A percentile compares a stretch with the other conserved stretches of the same genome.
Conservation (phyloP, 2,888 invertebrate species). For the Diachrysia chrysitis region DNA sequence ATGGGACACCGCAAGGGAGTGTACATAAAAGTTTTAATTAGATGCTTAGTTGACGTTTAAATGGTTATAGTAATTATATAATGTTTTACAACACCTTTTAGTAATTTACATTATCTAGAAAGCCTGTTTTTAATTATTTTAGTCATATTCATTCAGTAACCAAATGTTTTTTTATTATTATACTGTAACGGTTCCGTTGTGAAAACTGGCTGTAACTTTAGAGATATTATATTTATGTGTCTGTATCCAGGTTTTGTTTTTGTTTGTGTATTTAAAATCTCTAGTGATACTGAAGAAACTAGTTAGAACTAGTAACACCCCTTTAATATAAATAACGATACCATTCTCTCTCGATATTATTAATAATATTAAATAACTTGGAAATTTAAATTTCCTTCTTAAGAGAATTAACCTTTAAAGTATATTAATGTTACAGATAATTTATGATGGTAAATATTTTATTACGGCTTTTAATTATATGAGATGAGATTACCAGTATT, state of each 20-base stretch:
- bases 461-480: conserved; percentile 1
- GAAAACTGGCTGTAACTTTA: too few relatives aligned
- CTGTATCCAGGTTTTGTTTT: too few relatives aligned
- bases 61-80: background rate
- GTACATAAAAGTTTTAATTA: background rate
- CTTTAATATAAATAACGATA: conserved; percentile 12
- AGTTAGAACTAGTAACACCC: too few relatives aligned
- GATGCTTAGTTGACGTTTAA: background rate
- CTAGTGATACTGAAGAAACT: too few relatives aligned
- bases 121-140: too few relatives aligned
- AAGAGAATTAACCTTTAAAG: conserved; percentile 1
- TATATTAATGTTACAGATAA: background rate
- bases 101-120: too few relatives aligned
- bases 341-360: background rate
- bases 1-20: background rate
- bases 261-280: too few relatives aligned
- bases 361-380: background rate
- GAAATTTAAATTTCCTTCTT: background rate
- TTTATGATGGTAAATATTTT: background rate
- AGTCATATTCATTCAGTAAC: too few relatives aligned
- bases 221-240: too few relatives aligned
- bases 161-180: too few relatives aligned
- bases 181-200: too few relatives aligned
- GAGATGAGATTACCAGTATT: background rate
- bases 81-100: too few relatives aligned